These are phyloP conservation scores for Geococcyx californianus DNA, from an alignment of 2,113 vertebrate species.

Conservation along the genomic window DNA sequence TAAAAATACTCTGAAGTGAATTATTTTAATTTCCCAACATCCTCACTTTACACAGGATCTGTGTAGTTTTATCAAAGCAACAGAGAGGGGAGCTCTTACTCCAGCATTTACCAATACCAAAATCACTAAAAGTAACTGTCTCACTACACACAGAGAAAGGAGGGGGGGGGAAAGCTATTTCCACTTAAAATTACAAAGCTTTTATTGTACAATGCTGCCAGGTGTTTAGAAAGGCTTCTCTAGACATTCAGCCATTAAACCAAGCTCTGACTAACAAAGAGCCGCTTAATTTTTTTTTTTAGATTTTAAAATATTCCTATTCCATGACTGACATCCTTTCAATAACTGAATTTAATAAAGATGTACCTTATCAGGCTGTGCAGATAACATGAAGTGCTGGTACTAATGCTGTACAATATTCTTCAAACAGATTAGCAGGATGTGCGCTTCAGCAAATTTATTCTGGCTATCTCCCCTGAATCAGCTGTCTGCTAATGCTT, in stretches of 20 bases:
- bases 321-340: slow-evolving; percentile 86
- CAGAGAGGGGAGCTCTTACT: slow-evolving; percentile 98
- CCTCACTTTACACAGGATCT: background rate
- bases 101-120: slow-evolving; percentile 68
- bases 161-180: slow-evolving; percentile 47
- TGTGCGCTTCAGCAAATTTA: slow-evolving; percentile 84
- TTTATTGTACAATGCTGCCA: slow-evolving; percentile 79
- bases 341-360: slow-evolving; percentile 96
- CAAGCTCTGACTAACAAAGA: slow-evolving; percentile 79
- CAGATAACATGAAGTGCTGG: slow-evolving; percentile 93
- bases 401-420: slow-evolving; percentile 89
- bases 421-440: slow-evolving; percentile 91
- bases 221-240: slow-evolving; percentile 80
- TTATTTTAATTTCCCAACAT: slow-evolving; percentile 23
- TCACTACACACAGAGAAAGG: background rate
- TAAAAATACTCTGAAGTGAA: background rate
- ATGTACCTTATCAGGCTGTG: slow-evolving; percentile 92
- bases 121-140: slow-evolving; percentile 51
- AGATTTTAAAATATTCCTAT: slow-evolving; percentile 90
- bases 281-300: slow-evolving; percentile 72
- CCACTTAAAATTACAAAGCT: slow-evolving; percentile 83
- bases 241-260: slow-evolving; percentile 79
- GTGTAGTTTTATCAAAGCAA: slow-evolving; percentile 77
- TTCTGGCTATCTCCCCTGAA: slow-evolving; percentile 83
- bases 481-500: slow-evolving; percentile 88